Evolutionary conservation across 2,113 vertebrate species (phyloP).

Genomic region (Hipposideros armiger): DNA sequence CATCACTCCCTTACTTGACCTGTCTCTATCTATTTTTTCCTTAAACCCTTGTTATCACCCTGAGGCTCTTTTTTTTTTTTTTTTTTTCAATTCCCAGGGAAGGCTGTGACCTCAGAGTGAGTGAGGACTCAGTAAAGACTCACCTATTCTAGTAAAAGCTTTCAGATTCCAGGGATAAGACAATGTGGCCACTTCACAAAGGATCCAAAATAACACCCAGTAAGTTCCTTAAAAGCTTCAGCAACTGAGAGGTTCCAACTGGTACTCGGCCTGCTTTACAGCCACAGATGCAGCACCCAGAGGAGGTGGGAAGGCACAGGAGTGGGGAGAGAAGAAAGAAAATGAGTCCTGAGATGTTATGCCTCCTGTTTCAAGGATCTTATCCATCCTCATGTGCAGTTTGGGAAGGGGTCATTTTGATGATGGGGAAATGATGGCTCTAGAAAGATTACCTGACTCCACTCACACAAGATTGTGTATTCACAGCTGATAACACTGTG

Average conservation of each 20-base stretch:
- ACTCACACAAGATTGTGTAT: background rate
- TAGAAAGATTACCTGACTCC: background rate
- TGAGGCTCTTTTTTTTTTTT: background rate
- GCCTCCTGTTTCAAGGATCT: background rate
- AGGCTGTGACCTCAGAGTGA: background rate
- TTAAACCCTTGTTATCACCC: background rate
- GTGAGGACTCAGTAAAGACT: background rate
- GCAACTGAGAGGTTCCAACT: conserved; percentile 31
- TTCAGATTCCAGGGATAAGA: conserved; percentile 14
- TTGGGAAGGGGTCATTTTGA: background rate
- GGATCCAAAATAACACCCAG: background rate
- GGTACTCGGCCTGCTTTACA: conserved; percentile 67
- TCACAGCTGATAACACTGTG: background rate
- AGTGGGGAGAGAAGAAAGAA: background rate
- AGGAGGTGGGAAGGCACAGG: background rate
- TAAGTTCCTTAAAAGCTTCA: conserved; percentile 28
- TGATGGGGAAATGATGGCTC: background rate
- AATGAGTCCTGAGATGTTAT: background rate
- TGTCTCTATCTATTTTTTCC: background rate
- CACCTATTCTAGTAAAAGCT: background rate
- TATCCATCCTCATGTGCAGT: background rate
- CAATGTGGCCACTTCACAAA: background rate
- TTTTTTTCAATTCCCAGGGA: background rate
- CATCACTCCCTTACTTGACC: background rate
- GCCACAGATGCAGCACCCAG: background rate